Conservation (phyloP, 2,888 invertebrate genomes). For the Nebria salina region DNA sequence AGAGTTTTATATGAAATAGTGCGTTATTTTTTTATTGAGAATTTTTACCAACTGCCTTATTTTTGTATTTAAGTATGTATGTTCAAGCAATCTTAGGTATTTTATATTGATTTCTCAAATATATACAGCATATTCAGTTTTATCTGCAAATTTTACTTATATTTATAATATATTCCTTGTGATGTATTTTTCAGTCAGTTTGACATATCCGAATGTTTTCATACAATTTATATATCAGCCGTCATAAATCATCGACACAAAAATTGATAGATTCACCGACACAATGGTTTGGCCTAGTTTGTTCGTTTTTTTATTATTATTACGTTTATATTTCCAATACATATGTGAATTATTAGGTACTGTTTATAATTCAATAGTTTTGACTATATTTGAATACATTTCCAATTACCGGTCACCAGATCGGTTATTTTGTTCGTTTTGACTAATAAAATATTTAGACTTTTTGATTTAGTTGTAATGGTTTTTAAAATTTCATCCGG, state of each 20-base stretch:
- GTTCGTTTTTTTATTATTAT: neutral
- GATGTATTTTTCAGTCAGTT: constrained; percentile 17
- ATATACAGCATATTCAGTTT: no score
- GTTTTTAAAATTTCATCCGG: no score
- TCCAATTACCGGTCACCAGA: neutral
- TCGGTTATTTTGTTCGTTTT: neutral
- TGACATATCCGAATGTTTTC: constrained; percentile 14
- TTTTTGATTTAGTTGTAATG: no score
- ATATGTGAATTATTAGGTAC: neutral
- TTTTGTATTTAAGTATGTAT: no score
- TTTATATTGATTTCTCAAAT: no score
- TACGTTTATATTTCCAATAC: neutral
- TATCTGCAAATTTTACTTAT: neutral
- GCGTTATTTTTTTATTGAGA: no score
- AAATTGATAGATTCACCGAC: constrained; percentile 7
- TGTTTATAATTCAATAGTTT: neutral
- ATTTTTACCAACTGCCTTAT: no score
- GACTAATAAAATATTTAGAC: neutral
- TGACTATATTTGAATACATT: neutral
- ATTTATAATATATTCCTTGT: constrained; percentile 4
- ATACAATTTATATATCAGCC: constrained; percentile 17
- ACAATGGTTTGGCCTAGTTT: constrained; percentile 14
- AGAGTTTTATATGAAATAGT: no score
- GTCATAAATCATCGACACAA: constrained; percentile 3
- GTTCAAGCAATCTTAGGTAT: no score